Conservation (phyloP, 2,888 invertebrate genomes). For the Yponomeuta evonymella region DNA sequence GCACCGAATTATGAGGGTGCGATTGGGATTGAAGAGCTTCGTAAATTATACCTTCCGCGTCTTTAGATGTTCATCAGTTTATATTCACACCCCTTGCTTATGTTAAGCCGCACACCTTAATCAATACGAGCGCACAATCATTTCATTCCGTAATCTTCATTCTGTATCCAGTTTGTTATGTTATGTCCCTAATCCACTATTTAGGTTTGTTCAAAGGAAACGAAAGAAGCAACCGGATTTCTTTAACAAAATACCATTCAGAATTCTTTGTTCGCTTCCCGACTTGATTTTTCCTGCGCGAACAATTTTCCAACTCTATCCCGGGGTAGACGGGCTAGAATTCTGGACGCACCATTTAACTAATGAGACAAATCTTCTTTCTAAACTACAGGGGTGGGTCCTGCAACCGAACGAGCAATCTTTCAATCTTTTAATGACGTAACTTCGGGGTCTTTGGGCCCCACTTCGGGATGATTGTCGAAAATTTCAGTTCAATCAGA, state of each 20-base stretch:
- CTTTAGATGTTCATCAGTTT: neutral
- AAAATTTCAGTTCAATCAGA: constrained; percentile 9
- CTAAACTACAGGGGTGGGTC: constrained; percentile 41
- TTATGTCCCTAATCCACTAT: neutral
- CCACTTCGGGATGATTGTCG: constrained; percentile 39
- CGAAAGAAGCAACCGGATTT: neutral
- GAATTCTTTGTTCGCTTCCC: neutral
- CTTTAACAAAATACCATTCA: neutral
- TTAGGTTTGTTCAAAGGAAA: neutral
- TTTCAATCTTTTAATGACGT: constrained; percentile 72
- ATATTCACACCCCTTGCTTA: neutral
- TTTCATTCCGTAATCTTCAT: neutral
- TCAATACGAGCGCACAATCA: neutral
- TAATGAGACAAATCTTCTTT: constrained; percentile 68
- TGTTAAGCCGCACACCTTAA: neutral
- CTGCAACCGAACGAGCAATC: constrained; percentile 62
- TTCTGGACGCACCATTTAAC: constrained; percentile 65
- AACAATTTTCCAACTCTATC: constrained; percentile 37
- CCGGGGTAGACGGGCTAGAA: constrained; percentile 20
- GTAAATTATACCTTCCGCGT: neutral
- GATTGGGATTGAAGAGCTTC: constrained; percentile 1
- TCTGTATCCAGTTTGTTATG: neutral
- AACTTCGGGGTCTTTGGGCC: constrained; percentile 43
- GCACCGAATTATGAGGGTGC: constrained; percentile 2
- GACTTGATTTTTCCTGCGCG: constrained; percentile 1